Base-by-base conservation (phyloP, 1,140 invertebrate genomes). In the Drosophila albomicans region DNA sequence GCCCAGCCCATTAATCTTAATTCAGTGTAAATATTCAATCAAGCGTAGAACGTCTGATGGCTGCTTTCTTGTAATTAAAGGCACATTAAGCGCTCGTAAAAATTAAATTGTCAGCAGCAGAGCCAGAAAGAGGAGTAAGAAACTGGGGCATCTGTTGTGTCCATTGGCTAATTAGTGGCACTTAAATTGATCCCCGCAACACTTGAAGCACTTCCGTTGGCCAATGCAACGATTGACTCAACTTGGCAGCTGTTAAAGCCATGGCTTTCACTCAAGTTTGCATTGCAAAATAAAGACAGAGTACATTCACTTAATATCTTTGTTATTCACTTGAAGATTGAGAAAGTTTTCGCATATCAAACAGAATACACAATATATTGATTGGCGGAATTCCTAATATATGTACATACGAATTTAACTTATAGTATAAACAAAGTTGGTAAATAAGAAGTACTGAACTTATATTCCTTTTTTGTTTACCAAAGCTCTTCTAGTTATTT, bases 11-110 rank as follows among this genome's bases (percentile, higher is more conserved):
- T 88, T 89, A 76, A 89, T 88, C 85, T 88, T 79, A 81, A 89
- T 88, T 85, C 72, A 59, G 38, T 72, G 85, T 54, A 89, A 75
- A 88, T 79, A 81, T 88, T 85, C 81, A 85, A 88, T 89, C 85
- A 85, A 81, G 61, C 74, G 67, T 57, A 62, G 49, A 68, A 38
- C 64, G 32, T 25, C 62, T 46, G 70, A 48, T 67, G 65, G 65
- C 56, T 70, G 61, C 49, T 58, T 65, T 52, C 51, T 59, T 35
- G 70, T 84, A 88, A 88, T 88, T 88, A 88, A 88, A 84, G 85
- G 52, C 67, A 78, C 84, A 88, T 88, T 88, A 85, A 79, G 71
- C 52, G 71, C 74, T 84, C 85, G 81, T 88, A 81, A 84, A 88
- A 88, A 81, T 89, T 85, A 81, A 89, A 89, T 76, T 88, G 81